Conservation (phyloP, 1,140 invertebrate genomes). For the Aphelenchoides avenae region DNA sequence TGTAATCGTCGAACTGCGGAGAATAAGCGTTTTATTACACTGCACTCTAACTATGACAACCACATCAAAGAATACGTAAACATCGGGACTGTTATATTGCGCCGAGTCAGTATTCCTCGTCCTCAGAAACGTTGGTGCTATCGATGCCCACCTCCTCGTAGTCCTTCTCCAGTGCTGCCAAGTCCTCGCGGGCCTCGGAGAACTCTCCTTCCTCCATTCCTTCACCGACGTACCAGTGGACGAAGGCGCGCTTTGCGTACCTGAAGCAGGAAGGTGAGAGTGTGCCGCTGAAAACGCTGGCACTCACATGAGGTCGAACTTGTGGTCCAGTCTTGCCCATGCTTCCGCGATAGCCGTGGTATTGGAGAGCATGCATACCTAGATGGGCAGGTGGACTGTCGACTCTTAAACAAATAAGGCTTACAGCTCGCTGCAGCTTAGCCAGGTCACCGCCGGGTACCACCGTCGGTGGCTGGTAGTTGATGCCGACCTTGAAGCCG, state of each 20-base stretch:
- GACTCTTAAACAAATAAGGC: no score
- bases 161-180: conserved; percentile 64
- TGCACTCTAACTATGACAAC: no score
- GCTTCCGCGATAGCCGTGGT: conserved; percentile 71
- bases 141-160: conserved; percentile 45
- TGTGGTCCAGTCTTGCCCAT: conserved; percentile 71
- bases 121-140: no score
- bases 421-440: conserved; percentile 60
- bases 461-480: conserved; percentile 57
- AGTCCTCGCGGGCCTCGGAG: conserved; percentile 77
- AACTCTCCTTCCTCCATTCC: conserved; percentile 82
- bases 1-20: no score
- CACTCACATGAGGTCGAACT: conserved; percentile 69
- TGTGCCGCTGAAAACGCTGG: no score
- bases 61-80: no score
- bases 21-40: no score
- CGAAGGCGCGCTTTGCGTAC: conserved; percentile 74
- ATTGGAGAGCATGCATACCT: conserved; percentile 73
- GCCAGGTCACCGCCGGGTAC: conserved; percentile 59
- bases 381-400: no score
- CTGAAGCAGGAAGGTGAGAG: no score
- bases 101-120: no score
- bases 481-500: conserved; percentile 59
- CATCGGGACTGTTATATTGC: no score
- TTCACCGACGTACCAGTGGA: conserved; percentile 76